Percentiles rank a stretch among this genome's conserved stretches.
Conservation (phyloP, 2,113 vertebrate species). For the Rhinoderma darwinii region DNA sequence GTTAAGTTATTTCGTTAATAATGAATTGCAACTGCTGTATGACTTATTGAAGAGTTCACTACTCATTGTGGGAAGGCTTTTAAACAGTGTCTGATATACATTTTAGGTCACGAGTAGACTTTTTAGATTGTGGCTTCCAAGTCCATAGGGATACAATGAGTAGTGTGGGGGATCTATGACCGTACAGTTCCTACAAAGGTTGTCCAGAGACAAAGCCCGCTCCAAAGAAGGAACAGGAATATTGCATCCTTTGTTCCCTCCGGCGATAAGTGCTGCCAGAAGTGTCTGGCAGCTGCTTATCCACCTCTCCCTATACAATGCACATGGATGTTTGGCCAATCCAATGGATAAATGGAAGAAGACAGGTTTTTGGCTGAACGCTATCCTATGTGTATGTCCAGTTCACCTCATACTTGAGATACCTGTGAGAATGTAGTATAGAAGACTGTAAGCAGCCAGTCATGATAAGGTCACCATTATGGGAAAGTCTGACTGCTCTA, state of each 20-base stretch:
- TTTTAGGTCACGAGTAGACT: not conserved
- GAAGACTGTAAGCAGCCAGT: not conserved
- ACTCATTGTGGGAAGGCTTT: not conserved
- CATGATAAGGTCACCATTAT: not conserved
- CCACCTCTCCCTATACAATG: not conserved
- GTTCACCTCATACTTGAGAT: not conserved
- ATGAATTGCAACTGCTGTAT: not conserved
- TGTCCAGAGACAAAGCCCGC: no score
- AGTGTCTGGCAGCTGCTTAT: not conserved
- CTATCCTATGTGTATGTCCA: not conserved
- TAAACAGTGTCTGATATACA: not conserved
- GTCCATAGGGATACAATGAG: no score
- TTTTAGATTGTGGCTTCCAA: not conserved
- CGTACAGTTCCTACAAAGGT: no score
- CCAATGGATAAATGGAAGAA: no score
- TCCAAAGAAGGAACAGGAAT: not conserved
- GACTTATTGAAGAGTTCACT: not conserved
- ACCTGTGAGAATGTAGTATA: not conserved
- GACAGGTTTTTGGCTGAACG: no score
- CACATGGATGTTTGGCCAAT: no score
- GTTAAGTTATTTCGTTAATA: slow-evolving; percentile 1
- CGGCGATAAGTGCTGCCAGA: not conserved
- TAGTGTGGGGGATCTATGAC: no score
- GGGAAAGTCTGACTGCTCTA: not conserved
- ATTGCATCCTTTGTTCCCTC: not conserved